phyloP scores from a whole-genome alignment of 2,113 vertebrate genomes.

The Pseudorasbora parva region DNA sequence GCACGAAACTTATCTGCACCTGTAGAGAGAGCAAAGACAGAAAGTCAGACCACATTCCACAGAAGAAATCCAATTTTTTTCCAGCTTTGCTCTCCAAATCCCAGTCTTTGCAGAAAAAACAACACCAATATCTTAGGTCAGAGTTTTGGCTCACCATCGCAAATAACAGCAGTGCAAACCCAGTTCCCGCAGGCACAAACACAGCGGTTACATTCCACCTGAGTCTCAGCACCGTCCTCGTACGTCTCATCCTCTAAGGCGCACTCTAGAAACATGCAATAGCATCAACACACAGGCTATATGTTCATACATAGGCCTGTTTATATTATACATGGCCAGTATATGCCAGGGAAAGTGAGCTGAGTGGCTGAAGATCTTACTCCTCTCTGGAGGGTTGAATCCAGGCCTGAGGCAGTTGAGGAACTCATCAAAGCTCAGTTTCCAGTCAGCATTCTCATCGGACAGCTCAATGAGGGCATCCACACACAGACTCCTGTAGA shows the following conservation, averaged over 20 bases:
- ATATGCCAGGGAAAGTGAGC: background rate
- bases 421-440: slow-evolving; percentile 92
- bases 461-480: slow-evolving; percentile 94
- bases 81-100: background rate
- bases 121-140: background rate
- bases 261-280: slow-evolving; percentile 76
- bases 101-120: background rate
- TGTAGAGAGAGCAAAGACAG: background rate
- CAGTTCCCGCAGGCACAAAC: slow-evolving; percentile 96
- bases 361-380: slow-evolving; percentile 70
- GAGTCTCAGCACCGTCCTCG: slow-evolving; percentile 89
- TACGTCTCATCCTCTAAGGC: slow-evolving; percentile 92
- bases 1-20: slow-evolving; percentile 69
- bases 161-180: slow-evolving; percentile 93
- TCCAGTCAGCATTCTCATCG: slow-evolving; percentile 96
- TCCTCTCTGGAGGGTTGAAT: slow-evolving; percentile 89
- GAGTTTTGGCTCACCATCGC: slow-evolving; percentile 77
- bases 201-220: slow-evolving; percentile 92
- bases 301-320: background rate
- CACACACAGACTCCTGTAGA: slow-evolving; percentile 86
- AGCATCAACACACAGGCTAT: background rate
- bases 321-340: background rate
- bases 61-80: background rate
- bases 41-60: background rate
- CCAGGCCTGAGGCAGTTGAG: slow-evolving; percentile 89